Percentiles rank a stretch among this genome's conserved stretches.
phyloP scores from a whole-genome alignment of 2,888 invertebrate genomes.

The Luffia ferchaultella region DNA sequence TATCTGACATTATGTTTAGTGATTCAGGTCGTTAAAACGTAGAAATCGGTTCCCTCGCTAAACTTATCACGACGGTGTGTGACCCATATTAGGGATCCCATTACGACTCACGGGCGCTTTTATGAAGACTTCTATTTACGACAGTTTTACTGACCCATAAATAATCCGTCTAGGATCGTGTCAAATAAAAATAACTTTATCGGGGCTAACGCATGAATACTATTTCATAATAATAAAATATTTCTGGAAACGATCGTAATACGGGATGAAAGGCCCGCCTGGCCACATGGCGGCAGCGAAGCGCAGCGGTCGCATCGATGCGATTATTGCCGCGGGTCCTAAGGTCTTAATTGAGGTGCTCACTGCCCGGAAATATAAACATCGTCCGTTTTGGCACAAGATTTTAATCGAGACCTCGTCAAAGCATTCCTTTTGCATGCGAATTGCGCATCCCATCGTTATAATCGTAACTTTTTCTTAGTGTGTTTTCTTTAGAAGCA shows the following conservation, averaged over 20 bases:
- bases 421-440: slow-evolving; percentile 1
- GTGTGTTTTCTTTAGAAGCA: too few relatives aligned
- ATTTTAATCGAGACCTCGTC: too few relatives aligned
- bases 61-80: slow-evolving; percentile 26
- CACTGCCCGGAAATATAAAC: too few relatives aligned
- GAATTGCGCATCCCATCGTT: neutral
- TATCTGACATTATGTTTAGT: neutral
- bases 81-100: slow-evolving; percentile 37
- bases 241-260: slow-evolving; percentile 56
- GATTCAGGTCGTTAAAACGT: neutral
- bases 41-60: neutral
- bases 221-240: slow-evolving; percentile 58
- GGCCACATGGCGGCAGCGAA: slow-evolving; percentile 44
- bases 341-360: too few relatives aligned
- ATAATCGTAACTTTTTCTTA: too few relatives aligned
- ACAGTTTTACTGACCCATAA: slow-evolving; percentile 55
- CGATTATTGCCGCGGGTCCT: too few relatives aligned
- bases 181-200: slow-evolving; percentile 57
- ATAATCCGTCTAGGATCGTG: slow-evolving; percentile 44
- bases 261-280: slow-evolving; percentile 52
- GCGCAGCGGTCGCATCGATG: slow-evolving; percentile 21
- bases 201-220: slow-evolving; percentile 44
- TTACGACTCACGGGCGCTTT: slow-evolving; percentile 41
- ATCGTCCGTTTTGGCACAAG: too few relatives aligned
- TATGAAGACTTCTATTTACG: slow-evolving; percentile 55